Conservation (phyloP, 2,797 vertebrate species). For the Cryptoprocta ferox region DNA sequence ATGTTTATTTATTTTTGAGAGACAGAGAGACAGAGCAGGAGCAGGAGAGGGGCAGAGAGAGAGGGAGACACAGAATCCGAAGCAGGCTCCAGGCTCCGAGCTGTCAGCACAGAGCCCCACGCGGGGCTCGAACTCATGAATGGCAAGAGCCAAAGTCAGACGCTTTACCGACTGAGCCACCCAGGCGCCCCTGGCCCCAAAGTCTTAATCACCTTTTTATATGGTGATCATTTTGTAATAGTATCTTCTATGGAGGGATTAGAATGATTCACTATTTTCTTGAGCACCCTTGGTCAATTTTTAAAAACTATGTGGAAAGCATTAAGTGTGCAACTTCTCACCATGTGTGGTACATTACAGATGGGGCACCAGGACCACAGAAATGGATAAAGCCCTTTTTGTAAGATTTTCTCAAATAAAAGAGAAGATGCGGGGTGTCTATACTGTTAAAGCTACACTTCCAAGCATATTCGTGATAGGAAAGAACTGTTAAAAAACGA, state of each 20-base stretch:
- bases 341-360: too few species aligned
- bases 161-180: too few species aligned
- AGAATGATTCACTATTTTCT: not conserved
- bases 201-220: not conserved
- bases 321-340: not conserved
- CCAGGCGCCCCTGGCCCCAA: not conserved
- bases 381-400: not conserved
- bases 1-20: too few species aligned
- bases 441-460: not conserved
- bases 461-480: too few species aligned
- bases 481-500: not conserved
- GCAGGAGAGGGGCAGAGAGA: too few species aligned
- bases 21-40: too few species aligned
- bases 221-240: not conserved
- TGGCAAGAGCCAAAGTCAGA: too few species aligned
- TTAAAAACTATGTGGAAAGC: not conserved
- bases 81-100: too few species aligned
- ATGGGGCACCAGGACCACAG: not conserved
- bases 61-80: too few species aligned
- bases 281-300: not conserved
- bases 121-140: rapidly evolving
- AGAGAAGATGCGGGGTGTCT: not conserved
- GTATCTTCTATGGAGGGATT: not conserved
- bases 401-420: not conserved
- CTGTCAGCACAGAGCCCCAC: too few species aligned